Percentiles rank a stretch among this genome's conserved stretches.
Evolutionary conservation across 2,888 invertebrate species (phyloP).

Genomic region (Drosophila differens): DNA sequence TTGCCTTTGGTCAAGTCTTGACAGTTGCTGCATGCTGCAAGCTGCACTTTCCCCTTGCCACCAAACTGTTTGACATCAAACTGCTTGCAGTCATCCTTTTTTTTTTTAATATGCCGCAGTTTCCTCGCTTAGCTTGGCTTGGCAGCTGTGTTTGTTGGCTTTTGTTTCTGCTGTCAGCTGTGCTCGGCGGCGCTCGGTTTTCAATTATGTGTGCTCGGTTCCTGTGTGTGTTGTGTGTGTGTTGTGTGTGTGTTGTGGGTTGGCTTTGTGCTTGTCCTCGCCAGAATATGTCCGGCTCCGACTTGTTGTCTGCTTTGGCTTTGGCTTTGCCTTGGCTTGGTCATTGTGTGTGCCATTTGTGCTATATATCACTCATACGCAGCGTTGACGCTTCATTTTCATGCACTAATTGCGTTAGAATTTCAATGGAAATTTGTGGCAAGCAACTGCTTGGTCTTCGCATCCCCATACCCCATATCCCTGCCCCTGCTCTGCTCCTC

Average conservation of each 20-base stretch:
- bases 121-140: slow-evolving; percentile 1
- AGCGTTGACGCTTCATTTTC: slow-evolving; percentile 76
- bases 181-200: slow-evolving; percentile 14
- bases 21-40: slow-evolving; percentile 23
- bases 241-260: slow-evolving; percentile 20
- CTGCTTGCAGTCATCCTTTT: slow-evolving; percentile 35
- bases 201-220: slow-evolving; percentile 33
- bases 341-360: slow-evolving; percentile 68
- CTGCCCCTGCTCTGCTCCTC: not conserved
- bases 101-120: slow-evolving; percentile 3
- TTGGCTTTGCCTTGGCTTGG: not conserved
- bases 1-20: slow-evolving; percentile 48
- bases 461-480: too few species aligned
- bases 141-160: slow-evolving; percentile 1
- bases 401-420: slow-evolving; percentile 80
- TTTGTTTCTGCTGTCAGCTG: slow-evolving; percentile 19
- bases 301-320: slow-evolving; percentile 22
- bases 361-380: slow-evolving; percentile 80
- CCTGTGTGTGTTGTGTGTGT: slow-evolving; percentile 39
- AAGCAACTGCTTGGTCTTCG: not conserved
- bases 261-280: slow-evolving; percentile 34
- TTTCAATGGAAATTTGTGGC: slow-evolving; percentile 61
- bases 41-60: not conserved
- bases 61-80: not conserved
- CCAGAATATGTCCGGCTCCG: slow-evolving; percentile 30